Evolutionary conservation across 2,113 vertebrate genomes (phyloP).

Genomic region (Catagonus wagneri): DNA sequence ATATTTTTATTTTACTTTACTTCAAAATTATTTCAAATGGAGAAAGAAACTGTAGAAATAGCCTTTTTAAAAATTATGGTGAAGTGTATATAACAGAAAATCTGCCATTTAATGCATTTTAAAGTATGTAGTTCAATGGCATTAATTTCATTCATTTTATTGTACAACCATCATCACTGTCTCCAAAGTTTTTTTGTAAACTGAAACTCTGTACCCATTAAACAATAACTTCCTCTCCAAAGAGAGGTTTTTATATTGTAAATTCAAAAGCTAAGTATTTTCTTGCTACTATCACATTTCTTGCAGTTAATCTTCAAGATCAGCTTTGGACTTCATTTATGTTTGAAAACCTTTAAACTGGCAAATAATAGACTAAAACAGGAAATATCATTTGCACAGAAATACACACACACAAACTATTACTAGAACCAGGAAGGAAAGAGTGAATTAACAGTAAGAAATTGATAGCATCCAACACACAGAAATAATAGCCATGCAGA

Average conservation of each 20-base stretch:
- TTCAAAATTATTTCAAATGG: neutral
- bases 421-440: neutral
- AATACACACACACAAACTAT: neutral
- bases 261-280: neutral
- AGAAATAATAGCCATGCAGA: neutral
- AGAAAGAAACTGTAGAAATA: neutral
- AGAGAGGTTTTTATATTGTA: conserved; percentile 6
- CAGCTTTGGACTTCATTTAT: neutral
- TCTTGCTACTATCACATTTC: neutral
- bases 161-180: neutral
- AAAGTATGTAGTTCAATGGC: neutral
- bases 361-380: neutral
- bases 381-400: neutral
- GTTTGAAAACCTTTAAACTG: neutral
- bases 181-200: neutral
- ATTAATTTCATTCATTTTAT: neutral
- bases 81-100: neutral
- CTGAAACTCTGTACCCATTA: neutral
- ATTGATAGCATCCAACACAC: neutral
- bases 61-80: neutral
- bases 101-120: neutral
- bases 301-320: neutral
- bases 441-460: neutral
- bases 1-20: conserved; percentile 22
- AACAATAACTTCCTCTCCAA: neutral